Base-by-base conservation (phyloP, 2,113 vertebrate genomes). In the Uria lomvia region DNA sequence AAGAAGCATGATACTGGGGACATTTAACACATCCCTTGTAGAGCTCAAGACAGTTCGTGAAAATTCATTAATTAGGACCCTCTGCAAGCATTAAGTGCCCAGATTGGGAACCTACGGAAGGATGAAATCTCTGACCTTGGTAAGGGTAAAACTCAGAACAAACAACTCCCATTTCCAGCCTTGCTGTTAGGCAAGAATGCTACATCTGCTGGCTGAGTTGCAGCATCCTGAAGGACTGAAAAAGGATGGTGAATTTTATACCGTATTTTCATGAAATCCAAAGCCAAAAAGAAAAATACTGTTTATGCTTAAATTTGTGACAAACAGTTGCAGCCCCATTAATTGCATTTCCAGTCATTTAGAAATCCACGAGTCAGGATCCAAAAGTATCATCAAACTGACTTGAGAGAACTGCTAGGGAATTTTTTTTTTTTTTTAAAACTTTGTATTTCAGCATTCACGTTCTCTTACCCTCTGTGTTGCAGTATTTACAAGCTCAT, bases 91-190 rank as follows among this genome's bases (percentile, higher is more conserved):
- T 76, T 65, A 75, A 73, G 53, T 20, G 30, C 67, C 36, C 55
- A 56, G 47, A 38, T 50, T 8, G 42, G 79, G 52, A 83, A 90
- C 24, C 59, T 36, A 34, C 1, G 0, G 36, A 56, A 85, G 71
- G 87, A 66, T 91, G 67, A 90, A 83, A 94, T 56, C 71, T 73
- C 81, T 52, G 91, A 94, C 92, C 84, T 92, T 87, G 89, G 23
- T 23, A 63, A 93, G 72, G 86, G 66, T 78, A 70, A 80, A 96
- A 95, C 62, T 47, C 63, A 8, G 50, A 88, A 80, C 40, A 95
- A 94, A 75, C 65, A 85, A 72, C 74, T 87, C 73, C 20, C 1
- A 24, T 58, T 88, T 78, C 58, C 91, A 95, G 70, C n/a, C 73
- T 18, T 10, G 21, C 86, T 92, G 58, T 68, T n/a, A n/a, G 73